A percentile compares a stretch with the other conserved stretches of the same genome.
Conservation (phyloP, 2,888 invertebrate genomes). For the Phaedon cochleariae region DNA sequence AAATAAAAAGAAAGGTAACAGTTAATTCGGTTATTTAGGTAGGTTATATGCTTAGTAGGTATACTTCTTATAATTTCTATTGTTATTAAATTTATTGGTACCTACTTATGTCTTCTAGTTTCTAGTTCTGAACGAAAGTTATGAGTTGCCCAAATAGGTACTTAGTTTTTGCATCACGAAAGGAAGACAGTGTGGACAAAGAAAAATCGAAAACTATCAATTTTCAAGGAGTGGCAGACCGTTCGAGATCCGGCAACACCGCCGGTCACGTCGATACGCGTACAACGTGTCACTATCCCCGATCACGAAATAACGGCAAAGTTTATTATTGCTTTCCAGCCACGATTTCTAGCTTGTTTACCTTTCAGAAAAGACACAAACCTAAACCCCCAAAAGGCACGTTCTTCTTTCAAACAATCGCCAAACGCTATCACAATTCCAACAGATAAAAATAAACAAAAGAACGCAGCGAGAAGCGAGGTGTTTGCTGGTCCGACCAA, state of each 20-base stretch:
- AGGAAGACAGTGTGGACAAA: too few relatives aligned
- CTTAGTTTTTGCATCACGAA: too few relatives aligned
- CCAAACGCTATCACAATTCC: not conserved
- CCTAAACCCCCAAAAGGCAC: not conserved
- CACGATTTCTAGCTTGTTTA: not conserved
- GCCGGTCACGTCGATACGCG: slow-evolving; percentile 49
- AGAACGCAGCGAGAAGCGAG: slow-evolving; percentile 41
- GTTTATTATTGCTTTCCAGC: not conserved
- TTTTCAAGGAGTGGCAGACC: slow-evolving; percentile 50
- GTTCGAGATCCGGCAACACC: slow-evolving; percentile 47
- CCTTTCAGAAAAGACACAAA: too few relatives aligned
- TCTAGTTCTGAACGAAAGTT: too few relatives aligned
- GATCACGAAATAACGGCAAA: not conserved
- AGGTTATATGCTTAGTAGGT: too few relatives aligned
- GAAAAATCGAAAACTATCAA: slow-evolving; percentile 24
- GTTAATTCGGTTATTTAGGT: too few relatives aligned
- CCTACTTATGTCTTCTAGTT: too few relatives aligned
- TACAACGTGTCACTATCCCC: slow-evolving; percentile 41
- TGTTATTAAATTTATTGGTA: too few relatives aligned
- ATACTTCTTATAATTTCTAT: too few relatives aligned
- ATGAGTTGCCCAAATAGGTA: too few relatives aligned
- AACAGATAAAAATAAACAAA: slow-evolving; percentile 46
- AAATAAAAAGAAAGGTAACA: too few relatives aligned
- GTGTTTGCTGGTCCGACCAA: slow-evolving; percentile 47
- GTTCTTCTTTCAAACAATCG: not conserved